phyloP scores from a whole-genome alignment of 2,888 invertebrate species.

The Xylota segnis region DNA sequence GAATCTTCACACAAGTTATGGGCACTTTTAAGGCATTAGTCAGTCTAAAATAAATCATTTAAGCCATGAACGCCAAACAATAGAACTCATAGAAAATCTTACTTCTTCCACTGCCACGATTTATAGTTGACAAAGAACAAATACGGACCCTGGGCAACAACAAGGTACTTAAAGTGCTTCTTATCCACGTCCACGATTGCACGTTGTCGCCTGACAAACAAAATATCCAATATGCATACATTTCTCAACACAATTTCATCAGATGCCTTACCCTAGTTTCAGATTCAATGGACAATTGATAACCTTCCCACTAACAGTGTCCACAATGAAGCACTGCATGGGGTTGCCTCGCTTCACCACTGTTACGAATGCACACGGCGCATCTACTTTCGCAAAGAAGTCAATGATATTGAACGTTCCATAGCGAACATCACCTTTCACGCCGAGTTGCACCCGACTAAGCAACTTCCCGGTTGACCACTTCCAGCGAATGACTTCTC shows the following conservation, averaged over 20 bases:
- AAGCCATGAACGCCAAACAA: background rate
- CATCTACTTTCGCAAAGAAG: constrained; percentile 78
- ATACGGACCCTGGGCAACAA: constrained; percentile 78
- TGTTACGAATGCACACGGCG: constrained; percentile 81
- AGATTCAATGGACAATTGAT: constrained; percentile 52
- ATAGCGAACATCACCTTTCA: constrained; percentile 42
- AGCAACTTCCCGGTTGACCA: constrained; percentile 86
- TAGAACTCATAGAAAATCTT: constrained; percentile 22
- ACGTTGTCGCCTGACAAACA: constrained; percentile 72
- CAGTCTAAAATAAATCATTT: constrained; percentile 73
- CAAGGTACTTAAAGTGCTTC: constrained; percentile 80
- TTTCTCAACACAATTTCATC: background rate
- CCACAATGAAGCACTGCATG: constrained; percentile 79
- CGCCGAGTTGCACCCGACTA: constrained; percentile 73
- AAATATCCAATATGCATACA: background rate
- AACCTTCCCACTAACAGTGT: constrained; percentile 77
- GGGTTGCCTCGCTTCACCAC: constrained; percentile 11
- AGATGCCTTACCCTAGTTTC: constrained; percentile 36
- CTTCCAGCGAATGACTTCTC: constrained; percentile 87
- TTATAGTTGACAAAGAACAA: constrained; percentile 81
- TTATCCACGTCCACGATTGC: constrained; percentile 80
- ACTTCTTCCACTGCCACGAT: constrained; percentile 79
- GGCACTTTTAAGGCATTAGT: constrained; percentile 64
- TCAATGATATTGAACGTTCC: constrained; percentile 80
- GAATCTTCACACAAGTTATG: constrained; percentile 88